phyloP scores from a whole-genome alignment of 2,888 invertebrate genomes.

The Heteropelma amictum region DNA sequence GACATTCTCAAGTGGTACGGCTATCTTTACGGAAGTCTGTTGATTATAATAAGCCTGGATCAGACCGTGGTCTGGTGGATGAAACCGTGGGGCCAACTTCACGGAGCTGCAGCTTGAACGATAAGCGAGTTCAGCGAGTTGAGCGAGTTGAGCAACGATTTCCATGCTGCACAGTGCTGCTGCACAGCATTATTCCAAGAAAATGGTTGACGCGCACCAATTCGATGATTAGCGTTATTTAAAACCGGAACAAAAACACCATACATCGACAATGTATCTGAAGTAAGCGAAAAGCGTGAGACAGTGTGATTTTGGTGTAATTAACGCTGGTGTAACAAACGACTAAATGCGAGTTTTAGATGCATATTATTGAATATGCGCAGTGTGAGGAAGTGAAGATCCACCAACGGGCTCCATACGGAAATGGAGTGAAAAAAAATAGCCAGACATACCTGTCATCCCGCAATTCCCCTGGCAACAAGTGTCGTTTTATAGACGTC shows the following conservation, averaged over 20 bases:
- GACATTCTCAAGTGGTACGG: no score
- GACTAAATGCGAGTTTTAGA: constrained; percentile 1
- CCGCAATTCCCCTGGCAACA: constrained; percentile 70
- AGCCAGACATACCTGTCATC: constrained; percentile 67
- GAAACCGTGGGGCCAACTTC: no score
- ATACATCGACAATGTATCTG: constrained; percentile 3
- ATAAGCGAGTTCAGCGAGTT: no score
- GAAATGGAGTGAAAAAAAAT: constrained; percentile 47
- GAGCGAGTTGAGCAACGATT: no score
- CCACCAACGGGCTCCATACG: constrained; percentile 23
- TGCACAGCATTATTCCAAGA: no score
- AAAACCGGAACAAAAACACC: background rate
- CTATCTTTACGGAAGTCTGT: no score
- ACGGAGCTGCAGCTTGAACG: no score
- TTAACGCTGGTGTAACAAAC: constrained; percentile 7
- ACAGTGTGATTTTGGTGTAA: background rate
- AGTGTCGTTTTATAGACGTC: constrained; percentile 61
- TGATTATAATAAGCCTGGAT: no score
- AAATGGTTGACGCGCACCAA: constrained; percentile 71
- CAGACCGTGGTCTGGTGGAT: no score
- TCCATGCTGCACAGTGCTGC: no score
- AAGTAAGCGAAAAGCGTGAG: constrained; percentile 20
- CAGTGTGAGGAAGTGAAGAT: constrained; percentile 4
- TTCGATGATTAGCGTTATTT: constrained; percentile 46
- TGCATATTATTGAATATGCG: constrained; percentile 22